A percentile compares a stretch with the other conserved stretches of the same genome.
phyloP scores from a whole-genome alignment of 2,888 invertebrate genomes.

The Carabus problematicus region DNA sequence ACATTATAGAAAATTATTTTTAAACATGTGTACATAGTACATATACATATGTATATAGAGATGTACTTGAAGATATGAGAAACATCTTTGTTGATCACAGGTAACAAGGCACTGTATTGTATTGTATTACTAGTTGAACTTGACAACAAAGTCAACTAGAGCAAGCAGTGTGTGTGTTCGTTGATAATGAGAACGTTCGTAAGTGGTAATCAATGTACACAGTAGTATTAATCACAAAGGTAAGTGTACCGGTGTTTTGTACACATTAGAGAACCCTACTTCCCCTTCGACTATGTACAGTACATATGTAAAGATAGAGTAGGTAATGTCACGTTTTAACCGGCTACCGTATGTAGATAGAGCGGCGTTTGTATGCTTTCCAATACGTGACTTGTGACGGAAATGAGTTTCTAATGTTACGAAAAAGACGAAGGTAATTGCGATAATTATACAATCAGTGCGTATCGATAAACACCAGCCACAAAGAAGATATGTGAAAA shows the following conservation, averaged over 20 bases:
- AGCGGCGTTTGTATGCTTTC: slow-evolving; percentile 9
- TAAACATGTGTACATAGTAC: too few species aligned
- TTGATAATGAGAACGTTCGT: neutral
- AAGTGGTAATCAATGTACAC: slow-evolving; percentile 22
- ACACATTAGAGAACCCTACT: too few species aligned
- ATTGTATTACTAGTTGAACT: too few species aligned
- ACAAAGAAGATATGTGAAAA: neutral
- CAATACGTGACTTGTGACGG: slow-evolving; percentile 15
- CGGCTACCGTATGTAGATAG: too few species aligned
- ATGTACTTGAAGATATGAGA: too few species aligned
- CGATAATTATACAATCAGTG: neutral
- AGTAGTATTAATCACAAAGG: slow-evolving; percentile 19
- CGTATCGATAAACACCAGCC: neutral
- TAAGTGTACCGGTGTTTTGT: slow-evolving; percentile 13
- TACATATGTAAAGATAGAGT: slow-evolving; percentile 3
- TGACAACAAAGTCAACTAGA: too few species aligned
- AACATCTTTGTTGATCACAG: too few species aligned
- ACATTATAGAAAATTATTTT: too few species aligned
- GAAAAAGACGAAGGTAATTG: slow-evolving; percentile 4
- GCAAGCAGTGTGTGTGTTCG: neutral
- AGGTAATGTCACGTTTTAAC: neutral
- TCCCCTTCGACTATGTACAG: neutral
- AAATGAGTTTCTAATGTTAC: slow-evolving; percentile 24
- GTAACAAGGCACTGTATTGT: too few species aligned
- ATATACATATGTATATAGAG: too few species aligned